Evolutionary conservation across 2,888 invertebrate species (phyloP).

Genomic region (Agrochola lota): DNA sequence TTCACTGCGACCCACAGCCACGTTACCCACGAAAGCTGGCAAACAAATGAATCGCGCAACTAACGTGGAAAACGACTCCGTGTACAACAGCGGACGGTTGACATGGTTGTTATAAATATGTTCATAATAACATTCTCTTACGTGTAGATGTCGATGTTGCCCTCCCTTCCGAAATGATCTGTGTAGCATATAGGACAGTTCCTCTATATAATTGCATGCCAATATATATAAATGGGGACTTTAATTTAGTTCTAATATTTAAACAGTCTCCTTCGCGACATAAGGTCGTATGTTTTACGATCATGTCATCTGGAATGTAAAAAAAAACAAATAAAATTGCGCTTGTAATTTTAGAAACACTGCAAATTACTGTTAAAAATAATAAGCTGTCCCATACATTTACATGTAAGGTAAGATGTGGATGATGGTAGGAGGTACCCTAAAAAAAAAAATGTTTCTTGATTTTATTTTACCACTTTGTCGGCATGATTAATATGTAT

Average conservation of each 20-base stretch:
- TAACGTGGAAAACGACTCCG: too few species aligned
- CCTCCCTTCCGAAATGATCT: not conserved
- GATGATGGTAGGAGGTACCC: too few species aligned
- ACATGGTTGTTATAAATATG: too few species aligned
- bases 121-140: not conserved
- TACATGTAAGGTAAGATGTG: too few species aligned
- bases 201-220: not conserved
- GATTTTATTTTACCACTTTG: too few species aligned
- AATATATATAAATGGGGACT: not conserved
- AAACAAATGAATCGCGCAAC: not conserved
- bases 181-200: rapidly evolving
- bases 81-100: not conserved
- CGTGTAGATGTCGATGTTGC: not conserved
- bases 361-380: not conserved
- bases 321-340: not conserved
- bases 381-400: too few species aligned
- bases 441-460: too few species aligned
- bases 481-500: too few species aligned
- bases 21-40: not conserved
- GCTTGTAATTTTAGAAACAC: not conserved
- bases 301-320: not conserved
- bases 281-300: not conserved
- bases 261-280: not conserved
- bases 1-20: not conserved
- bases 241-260: rapidly evolving